phyloP scores from a whole-genome alignment of 2,797 vertebrate species.

The Acrossocheilus wenchowensis region DNA sequence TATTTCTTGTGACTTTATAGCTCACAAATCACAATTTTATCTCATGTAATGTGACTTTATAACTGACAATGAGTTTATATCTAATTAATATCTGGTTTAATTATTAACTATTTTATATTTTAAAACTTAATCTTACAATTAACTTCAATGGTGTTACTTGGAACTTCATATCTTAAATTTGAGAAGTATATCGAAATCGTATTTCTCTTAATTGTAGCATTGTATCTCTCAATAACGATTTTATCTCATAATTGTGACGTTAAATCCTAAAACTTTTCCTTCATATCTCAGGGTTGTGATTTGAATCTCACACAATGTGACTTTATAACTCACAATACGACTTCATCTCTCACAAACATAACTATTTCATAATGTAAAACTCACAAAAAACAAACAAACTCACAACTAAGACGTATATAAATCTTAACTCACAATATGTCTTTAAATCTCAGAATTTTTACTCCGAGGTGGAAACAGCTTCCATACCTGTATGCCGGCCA shows the following conservation, averaged over 20 bases:
- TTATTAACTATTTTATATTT: not conserved
- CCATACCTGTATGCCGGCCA: not conserved
- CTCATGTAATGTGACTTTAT: not conserved
- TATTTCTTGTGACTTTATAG: not conserved
- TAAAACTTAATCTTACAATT: not conserved
- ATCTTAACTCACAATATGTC: not conserved
- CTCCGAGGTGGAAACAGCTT: not conserved
- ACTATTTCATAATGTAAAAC: no score
- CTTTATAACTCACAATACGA: no score
- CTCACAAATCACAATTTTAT: not conserved
- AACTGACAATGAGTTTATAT: not conserved
- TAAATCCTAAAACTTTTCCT: no score
- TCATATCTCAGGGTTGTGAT: no score
- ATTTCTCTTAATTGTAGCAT: not conserved
- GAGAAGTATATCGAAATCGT: not conserved
- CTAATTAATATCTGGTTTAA: not conserved
- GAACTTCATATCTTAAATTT: not conserved
- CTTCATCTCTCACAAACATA: no score
- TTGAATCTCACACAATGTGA: no score
- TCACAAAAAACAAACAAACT: no score
- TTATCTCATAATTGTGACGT: no score
- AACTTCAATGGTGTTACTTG: not conserved
- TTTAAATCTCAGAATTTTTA: not conserved
- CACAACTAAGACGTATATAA: no score
- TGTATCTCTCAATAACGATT: no score